Evolutionary conservation across 2,797 vertebrate species (phyloP), one percentile per base, ranked within the genome.

Genomic region (Esox masquinongy): DNA sequence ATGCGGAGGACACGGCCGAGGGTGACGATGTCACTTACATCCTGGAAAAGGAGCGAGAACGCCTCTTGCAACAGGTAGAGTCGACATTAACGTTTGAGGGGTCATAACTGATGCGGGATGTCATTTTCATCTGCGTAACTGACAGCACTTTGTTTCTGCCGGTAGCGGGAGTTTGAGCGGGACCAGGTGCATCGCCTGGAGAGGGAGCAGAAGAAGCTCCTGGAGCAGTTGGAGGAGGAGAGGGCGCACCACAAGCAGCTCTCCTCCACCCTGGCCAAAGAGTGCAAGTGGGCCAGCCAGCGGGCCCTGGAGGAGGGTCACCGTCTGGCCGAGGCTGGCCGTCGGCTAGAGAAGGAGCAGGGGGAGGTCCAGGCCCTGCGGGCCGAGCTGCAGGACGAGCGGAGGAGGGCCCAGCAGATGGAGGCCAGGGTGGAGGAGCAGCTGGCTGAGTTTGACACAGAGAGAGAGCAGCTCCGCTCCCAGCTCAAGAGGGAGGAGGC

Each of bases 11-110:
- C 87, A 95, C 97, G 0, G 97, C 98, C 0, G 97, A 99, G 90
- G 97, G 98, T 26, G 98, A 99, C 73, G 97, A 99, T 74, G 97
- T 99, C 92, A 99, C 98, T 29, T 99, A 97, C 91, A 97, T 99
- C 93, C 93, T 99, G 83, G 97, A 99, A 92, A 99, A 99, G 88
- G 97, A 99, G 79, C 87, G 96, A 78, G 97, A 99, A 89, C 93
- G 96, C 26, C 93, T 99, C 82, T 96, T 96, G 12, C 98, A 99
- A 78, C 97, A 98, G 97, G 98, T 98, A 79, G 11, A 24, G 9
- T 63, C 14, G 14, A 14, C 14, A 17, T 39, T 81, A 70, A 51
- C 24, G 31, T 26, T 17, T 61, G 56, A 24, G 56, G 43, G 43
- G 9, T 24, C 2, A 4, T 26, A 24, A 61, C 22, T 61, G 56